Evolutionary conservation across 2,797 vertebrate species (phyloP), one percentile per base, ranked within the genome.

Genomic region (Cottoperca gobio): DNA sequence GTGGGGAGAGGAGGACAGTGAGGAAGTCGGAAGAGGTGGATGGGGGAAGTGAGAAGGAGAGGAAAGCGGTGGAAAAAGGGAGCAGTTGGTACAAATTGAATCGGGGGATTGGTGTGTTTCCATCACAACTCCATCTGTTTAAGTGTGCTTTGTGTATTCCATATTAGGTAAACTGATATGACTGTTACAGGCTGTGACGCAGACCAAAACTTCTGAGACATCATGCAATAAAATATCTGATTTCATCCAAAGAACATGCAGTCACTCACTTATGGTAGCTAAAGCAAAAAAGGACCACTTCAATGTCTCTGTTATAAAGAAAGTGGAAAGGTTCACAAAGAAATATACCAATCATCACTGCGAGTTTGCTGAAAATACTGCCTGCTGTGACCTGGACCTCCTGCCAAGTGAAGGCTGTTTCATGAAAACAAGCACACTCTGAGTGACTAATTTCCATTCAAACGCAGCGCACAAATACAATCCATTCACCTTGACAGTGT

Each of bases 31-130:
- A 37, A 55, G 53, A 87, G 73, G 89, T 76, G 58, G 82, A 86
- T 87, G 79, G 45, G 68, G 63, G 53, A 45, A 58, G 60, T 45
- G 57, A 76, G 70, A 11, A 8, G 60, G 74, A 58, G 75, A 69
- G 69, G 80, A 88, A 71, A 62, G 76, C 21, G 35, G 59, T 65
- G 35, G 28, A 31, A 68, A 81, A 64, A 70, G 12, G 48, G 63
- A 89, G 77, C 64, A 81, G 79, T 78, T 85, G 82, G 74, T 76
- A 61, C 73, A 85, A 90, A 90, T 91, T 59, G 68, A 91, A 87
- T 84, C 60, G 72, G 31, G 55, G 70, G 66, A 69, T 40, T 66
- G 70, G 77, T 62, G 86, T 39, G 13, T 78, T 77, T 82, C 50
- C 63, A 70, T 66, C 71, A 46, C 45, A 69, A 42, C 49, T 68